Evolutionary conservation across 2,113 vertebrate genomes (phyloP), one percentile per base, ranked within the genome.

Genomic region (Lasiurus cinereus): DNA sequence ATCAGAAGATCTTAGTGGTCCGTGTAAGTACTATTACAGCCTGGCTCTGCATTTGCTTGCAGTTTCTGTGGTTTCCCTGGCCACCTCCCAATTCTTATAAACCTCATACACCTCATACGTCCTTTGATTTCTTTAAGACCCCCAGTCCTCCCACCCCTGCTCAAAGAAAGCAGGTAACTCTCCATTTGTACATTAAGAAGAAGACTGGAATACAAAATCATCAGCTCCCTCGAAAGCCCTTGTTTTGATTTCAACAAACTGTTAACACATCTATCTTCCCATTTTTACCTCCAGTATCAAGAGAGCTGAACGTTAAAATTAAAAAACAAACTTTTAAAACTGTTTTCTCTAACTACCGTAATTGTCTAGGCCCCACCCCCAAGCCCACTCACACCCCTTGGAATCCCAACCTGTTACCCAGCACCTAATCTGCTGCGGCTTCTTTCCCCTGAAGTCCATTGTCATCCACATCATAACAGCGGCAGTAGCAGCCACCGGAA

Each of bases 261-360:
- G 39, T 6, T 78, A 43, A 77, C 11, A 89, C 24, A 22, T 19
- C 43, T 46, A 5, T 67, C 74, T 93, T 56, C 22, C 56, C 64
- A 92, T n/a, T 46, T 85, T 91, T 83, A 95, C 64, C 93, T 80
- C 29, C 5, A 69, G 5, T 64, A 77, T 31, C 59, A 70, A 70
- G 19, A 70, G 27, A 64, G 22, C 56, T 83, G 27, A 36, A 70
- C 5, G 21, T 72, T 77, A 67, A 77, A 91, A 94, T 39, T 52
- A 52, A 86, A 84, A 14, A 54, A 69, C 12, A 62, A 74, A 64
- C 19, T 77, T 83, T 69, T 36, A 62, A 84, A 62, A 52, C 50
- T 31, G 43, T 18, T 88, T n/a, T 73, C 36, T 48, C 64, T 69
- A 21, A 62, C 36, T 56, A 27, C 21, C 39, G 0, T 18, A 85